Conservation (phyloP, 2,888 invertebrate species). For the Calephelis perditalis region DNA sequence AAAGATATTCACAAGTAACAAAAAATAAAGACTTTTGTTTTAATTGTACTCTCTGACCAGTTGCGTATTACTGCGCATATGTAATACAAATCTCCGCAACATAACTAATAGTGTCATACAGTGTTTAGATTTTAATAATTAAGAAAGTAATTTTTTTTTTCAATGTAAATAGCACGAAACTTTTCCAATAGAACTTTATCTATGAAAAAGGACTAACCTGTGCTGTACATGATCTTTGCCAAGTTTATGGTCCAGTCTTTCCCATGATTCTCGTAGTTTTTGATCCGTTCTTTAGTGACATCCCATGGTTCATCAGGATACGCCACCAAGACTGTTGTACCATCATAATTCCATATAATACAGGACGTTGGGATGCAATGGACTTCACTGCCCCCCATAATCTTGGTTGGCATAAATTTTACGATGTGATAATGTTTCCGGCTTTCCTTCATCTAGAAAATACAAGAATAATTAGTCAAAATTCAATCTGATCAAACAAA, state of each 20-base stretch:
- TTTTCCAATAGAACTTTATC: too few relatives aligned
- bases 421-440: slow-evolving; percentile 3
- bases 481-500: slow-evolving; percentile 11
- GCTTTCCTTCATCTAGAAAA: slow-evolving; percentile 10
- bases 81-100: background rate
- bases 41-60: background rate
- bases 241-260: background rate
- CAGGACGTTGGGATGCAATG: background rate
- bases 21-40: background rate
- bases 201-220: background rate
- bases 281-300: slow-evolving; percentile 15
- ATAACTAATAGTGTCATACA: background rate
- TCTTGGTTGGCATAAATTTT: too few relatives aligned
- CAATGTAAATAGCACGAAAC: too few relatives aligned
- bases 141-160: too few relatives aligned
- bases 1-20: too few relatives aligned
- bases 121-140: background rate
- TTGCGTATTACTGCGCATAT: background rate
- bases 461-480: slow-evolving; percentile 10
- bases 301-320: slow-evolving; percentile 15
- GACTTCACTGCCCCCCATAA: too few relatives aligned
- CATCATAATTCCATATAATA: background rate
- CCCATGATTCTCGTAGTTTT: slow-evolving; percentile 8
- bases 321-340: slow-evolving; percentile 12
- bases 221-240: background rate